Percentiles rank a stretch among this genome's conserved stretches.
Evolutionary conservation across 2,797 vertebrate genomes (phyloP).

Genomic region (Tenualosa thibaudeaui): DNA sequence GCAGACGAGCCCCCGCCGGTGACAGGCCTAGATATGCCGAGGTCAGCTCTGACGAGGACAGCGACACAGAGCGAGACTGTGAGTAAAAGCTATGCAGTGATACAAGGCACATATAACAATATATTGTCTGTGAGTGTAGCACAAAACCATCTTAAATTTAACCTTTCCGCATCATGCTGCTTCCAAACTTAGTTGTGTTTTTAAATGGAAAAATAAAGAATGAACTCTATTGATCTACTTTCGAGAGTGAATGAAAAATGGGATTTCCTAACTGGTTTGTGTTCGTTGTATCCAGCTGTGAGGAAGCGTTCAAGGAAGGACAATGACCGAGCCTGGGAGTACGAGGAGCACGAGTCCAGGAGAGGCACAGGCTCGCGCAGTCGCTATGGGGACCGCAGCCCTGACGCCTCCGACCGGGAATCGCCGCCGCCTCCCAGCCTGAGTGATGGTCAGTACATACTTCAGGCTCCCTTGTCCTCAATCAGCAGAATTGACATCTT

Average conservation of each 20-base stretch:
- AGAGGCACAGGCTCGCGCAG: slow-evolving; percentile 87
- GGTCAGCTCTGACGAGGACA: slow-evolving; percentile 93
- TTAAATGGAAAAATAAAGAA: neutral
- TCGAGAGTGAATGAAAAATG: neutral
- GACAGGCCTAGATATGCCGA: slow-evolving; percentile 95
- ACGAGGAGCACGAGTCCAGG: slow-evolving; percentile 85
- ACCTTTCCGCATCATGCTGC: neutral
- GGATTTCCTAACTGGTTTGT: neutral
- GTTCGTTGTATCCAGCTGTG: slow-evolving; percentile 73
- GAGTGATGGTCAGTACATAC: slow-evolving; percentile 78
- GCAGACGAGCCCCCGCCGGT: slow-evolving; percentile 94
- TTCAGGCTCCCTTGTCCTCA: neutral
- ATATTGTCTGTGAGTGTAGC: neutral
- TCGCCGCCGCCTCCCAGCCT: slow-evolving; percentile 90
- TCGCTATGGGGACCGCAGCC: slow-evolving; percentile 82
- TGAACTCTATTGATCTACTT: neutral
- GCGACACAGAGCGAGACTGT: slow-evolving; percentile 86
- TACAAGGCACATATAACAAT: neutral
- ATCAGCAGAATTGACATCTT: no score
- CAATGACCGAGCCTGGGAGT: slow-evolving; percentile 88
- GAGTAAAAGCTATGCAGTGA: slow-evolving; percentile 64
- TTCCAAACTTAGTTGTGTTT: neutral
- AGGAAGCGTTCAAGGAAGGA: slow-evolving; percentile 88
- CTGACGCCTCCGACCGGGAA: slow-evolving; percentile 87
- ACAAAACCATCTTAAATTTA: neutral